Evolutionary conservation across 2,113 vertebrate species (phyloP).

Genomic region (Tyto alba): DNA sequence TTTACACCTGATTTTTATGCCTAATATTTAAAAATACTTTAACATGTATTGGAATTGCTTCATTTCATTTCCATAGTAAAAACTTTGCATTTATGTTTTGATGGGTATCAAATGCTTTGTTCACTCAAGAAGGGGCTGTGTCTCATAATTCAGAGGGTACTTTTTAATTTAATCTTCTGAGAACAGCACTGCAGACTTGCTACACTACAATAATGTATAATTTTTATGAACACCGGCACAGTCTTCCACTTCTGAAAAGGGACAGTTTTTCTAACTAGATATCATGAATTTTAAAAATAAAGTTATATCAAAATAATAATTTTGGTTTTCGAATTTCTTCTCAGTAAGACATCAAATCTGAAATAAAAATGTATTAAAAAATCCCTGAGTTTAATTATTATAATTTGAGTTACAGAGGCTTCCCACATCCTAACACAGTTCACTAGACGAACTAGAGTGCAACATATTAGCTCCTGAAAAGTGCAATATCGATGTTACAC

Average conservation of each 20-base stretch:
- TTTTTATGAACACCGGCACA: background rate
- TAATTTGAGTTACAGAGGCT: background rate
- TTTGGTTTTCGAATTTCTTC: background rate
- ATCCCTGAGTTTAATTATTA: background rate
- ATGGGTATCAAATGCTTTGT: background rate
- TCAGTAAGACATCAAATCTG: background rate
- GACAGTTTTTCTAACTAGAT: background rate
- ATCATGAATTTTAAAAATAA: background rate
- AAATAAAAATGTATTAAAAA: background rate
- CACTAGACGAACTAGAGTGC: background rate
- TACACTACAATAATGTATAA: background rate
- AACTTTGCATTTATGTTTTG: background rate
- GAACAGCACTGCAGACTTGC: background rate
- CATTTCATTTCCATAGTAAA: background rate
- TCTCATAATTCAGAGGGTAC: background rate
- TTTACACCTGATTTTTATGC: background rate
- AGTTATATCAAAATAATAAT: background rate
- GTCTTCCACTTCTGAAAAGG: background rate
- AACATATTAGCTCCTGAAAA: background rate
- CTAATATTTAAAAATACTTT: slow-evolving; percentile 1
- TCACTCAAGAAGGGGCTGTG: background rate
- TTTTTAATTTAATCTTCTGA: background rate
- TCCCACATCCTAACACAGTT: background rate
- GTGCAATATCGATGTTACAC: background rate
- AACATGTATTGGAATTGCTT: background rate